These are phyloP conservation scores for Zosterops hypoxanthus DNA, from an alignment of 2,113 vertebrate genomes.

Conservation along the genomic window DNA sequence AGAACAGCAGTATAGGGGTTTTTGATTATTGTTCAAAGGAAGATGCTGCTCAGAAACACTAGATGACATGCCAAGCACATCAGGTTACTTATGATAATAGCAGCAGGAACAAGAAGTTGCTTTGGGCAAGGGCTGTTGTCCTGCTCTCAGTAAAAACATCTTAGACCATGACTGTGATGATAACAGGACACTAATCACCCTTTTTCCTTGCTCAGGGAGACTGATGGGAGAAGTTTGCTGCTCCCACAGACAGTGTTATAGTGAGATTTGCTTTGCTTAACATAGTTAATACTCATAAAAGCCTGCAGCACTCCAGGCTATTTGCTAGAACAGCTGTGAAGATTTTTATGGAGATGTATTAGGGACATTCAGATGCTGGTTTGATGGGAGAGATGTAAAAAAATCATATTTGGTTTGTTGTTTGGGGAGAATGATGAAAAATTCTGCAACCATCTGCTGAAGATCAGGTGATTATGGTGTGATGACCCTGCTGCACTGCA, in stretches of 20 bases:
- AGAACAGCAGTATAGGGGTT: background rate
- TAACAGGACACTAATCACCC: background rate
- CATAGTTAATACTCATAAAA: slow-evolving; percentile 46
- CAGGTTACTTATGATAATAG: background rate
- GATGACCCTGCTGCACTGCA: background rate
- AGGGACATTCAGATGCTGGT: background rate
- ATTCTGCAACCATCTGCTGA: fast-evolving
- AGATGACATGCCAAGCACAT: background rate
- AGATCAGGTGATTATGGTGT: background rate
- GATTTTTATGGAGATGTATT: slow-evolving; percentile 37
- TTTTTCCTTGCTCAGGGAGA: background rate
- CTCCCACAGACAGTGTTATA: slow-evolving; percentile 12
- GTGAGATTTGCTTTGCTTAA: slow-evolving; percentile 44
- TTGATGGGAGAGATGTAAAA: background rate
- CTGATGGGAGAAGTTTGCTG: slow-evolving; percentile 7
- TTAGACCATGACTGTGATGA: background rate
- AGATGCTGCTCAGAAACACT: background rate
- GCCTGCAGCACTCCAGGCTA: slow-evolving; percentile 3
- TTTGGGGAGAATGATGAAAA: background rate
- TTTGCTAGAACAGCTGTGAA: slow-evolving; percentile 25
- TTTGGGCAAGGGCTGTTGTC: background rate
- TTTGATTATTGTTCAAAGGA: background rate
- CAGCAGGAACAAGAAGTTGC: background rate
- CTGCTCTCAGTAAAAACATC: background rate
- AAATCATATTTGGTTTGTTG: background rate